Conservation (phyloP, 2,888 invertebrate genomes). For the Eristalinus aeneus region DNA sequence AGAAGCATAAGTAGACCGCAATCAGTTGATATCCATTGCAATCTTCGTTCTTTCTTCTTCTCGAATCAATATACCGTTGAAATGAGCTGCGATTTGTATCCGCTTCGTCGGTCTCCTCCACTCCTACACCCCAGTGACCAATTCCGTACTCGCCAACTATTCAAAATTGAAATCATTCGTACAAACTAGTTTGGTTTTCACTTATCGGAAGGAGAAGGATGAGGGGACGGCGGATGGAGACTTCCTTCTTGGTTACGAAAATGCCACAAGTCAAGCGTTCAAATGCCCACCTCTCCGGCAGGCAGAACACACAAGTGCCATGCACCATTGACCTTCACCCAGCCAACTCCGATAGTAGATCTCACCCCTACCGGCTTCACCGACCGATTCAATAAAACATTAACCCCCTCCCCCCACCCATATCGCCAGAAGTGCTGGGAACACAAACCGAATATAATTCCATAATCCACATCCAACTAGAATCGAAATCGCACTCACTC, state of each 20-base stretch:
- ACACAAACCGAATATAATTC: conserved; percentile 30
- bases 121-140: neutral
- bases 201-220: neutral
- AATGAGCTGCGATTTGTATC: too few species aligned
- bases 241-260: neutral
- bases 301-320: neutral
- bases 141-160: neutral
- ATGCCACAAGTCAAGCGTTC: conserved; percentile 19
- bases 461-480: conserved; percentile 31
- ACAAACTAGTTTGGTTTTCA: neutral
- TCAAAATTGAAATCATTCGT: neutral
- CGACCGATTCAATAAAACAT: conserved; percentile 41
- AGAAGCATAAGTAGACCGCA: too few species aligned
- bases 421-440: neutral
- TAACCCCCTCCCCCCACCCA: neutral
- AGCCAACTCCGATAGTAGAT: conserved; percentile 1
- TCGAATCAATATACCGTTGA: neutral
- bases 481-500: conserved; percentile 38
- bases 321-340: conserved; percentile 24
- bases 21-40: neutral
- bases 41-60: neutral
- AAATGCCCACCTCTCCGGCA: neutral
- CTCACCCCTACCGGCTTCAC: neutral
- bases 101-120: neutral
- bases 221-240: neutral